phyloP scores from a whole-genome alignment of 2,888 invertebrate genomes.

The Athrips mouffetella region DNA sequence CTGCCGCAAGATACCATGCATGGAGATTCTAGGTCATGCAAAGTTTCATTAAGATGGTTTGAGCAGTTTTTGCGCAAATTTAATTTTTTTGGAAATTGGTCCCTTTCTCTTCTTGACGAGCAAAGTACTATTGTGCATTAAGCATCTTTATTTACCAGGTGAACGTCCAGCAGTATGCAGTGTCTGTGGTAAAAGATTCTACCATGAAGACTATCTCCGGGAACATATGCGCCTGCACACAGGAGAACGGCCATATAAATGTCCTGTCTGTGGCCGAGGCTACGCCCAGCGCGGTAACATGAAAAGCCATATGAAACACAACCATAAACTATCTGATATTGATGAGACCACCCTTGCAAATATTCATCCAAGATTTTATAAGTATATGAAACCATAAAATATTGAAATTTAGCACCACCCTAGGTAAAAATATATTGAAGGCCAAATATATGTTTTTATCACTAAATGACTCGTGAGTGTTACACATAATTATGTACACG shows the following conservation, averaged over 20 bases:
- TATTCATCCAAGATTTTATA: slow-evolving; percentile 64
- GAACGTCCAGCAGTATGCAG: slow-evolving; percentile 62
- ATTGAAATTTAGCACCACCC: not conserved
- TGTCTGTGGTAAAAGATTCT: slow-evolving; percentile 61
- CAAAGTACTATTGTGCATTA: not conserved
- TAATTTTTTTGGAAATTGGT: not conserved
- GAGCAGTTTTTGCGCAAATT: too few species aligned
- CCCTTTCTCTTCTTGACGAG: not conserved
- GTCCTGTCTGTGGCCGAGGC: slow-evolving; percentile 66
- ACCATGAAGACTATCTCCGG: slow-evolving; percentile 62
- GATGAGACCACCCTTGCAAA: slow-evolving; percentile 51
- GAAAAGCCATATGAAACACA: slow-evolving; percentile 67
- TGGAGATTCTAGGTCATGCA: too few species aligned
- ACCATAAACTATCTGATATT: slow-evolving; percentile 61
- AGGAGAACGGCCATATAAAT: slow-evolving; percentile 71
- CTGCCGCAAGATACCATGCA: too few species aligned
- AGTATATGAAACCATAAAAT: slow-evolving; percentile 45
- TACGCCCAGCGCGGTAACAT: slow-evolving; percentile 71
- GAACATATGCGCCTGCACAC: slow-evolving; percentile 72
- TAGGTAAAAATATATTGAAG: too few species aligned
- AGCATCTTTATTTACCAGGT: slow-evolving; percentile 45
- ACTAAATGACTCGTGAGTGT: too few species aligned
- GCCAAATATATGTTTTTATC: too few species aligned
- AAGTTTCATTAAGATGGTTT: too few species aligned
- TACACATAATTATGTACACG: too few species aligned